phyloP scores from a whole-genome alignment of 2,113 vertebrate genomes.

The Ceuthmochares aereus region DNA sequence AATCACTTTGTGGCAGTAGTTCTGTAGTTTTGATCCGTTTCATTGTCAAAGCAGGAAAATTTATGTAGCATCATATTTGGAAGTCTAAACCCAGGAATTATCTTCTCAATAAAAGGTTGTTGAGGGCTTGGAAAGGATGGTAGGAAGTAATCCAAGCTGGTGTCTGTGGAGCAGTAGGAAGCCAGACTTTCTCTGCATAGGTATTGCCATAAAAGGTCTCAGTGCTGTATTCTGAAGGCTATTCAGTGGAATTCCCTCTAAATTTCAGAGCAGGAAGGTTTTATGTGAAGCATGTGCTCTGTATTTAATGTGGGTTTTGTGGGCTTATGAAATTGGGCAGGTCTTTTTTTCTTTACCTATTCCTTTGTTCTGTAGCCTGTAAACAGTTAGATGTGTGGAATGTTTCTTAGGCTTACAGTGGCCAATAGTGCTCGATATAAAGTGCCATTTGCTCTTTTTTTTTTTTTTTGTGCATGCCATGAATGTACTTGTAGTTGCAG shows the following conservation, averaged over 20 bases:
- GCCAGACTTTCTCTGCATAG: background rate
- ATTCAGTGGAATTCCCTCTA: background rate
- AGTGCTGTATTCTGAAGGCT: background rate
- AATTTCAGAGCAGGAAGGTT: background rate
- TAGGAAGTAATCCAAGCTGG: background rate
- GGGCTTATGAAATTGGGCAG: background rate
- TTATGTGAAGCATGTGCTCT: background rate
- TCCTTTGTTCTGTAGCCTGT: background rate
- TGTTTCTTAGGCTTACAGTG: background rate
- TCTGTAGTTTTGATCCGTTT: slow-evolving; percentile 1
- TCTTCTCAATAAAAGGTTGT: background rate
- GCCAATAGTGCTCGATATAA: background rate
- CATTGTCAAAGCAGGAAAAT: background rate
- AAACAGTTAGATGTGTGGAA: background rate
- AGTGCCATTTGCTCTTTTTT: background rate
- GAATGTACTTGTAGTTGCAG: background rate
- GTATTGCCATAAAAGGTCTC: background rate
- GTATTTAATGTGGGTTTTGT: background rate
- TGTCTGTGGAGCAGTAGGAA: background rate
- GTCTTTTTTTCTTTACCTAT: background rate
- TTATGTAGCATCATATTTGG: background rate
- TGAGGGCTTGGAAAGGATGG: background rate
- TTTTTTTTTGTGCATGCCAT: background rate
- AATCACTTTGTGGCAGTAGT: background rate
- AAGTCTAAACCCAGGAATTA: background rate